These are phyloP conservation scores for Nestor notabilis DNA, from an alignment of 2,113 vertebrate genomes.

Conservation along the genomic window DNA sequence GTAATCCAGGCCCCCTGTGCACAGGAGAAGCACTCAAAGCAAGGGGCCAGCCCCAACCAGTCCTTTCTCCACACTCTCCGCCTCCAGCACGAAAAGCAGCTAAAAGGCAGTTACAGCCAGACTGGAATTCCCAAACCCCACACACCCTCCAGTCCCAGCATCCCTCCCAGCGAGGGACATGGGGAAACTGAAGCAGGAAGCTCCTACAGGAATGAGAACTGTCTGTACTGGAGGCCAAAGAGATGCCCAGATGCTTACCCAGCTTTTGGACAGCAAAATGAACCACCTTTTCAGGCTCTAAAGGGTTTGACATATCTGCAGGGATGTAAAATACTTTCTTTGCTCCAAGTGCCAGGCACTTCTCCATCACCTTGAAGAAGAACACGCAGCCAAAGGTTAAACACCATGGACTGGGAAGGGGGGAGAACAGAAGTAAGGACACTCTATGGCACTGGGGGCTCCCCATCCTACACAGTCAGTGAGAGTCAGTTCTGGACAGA, in stretches of 20 bases:
- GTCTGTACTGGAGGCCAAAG: neutral
- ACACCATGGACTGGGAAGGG: neutral
- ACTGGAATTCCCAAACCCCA: neutral
- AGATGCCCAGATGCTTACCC: conserved; percentile 59
- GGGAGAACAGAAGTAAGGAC: neutral
- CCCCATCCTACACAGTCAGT: neutral
- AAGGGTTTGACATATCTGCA: conserved; percentile 82
- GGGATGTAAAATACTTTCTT: conserved; percentile 78
- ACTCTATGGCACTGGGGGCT: neutral
- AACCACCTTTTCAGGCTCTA: conserved; percentile 78
- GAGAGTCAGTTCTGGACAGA: neutral
- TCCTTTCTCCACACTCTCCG: neutral
- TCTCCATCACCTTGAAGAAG: conserved; percentile 79
- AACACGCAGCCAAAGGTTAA: neutral
- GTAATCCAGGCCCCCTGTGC: conserved; percentile 83
- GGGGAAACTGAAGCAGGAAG: neutral
- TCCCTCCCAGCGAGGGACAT: neutral
- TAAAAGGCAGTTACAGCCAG: neutral
- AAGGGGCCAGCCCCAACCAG: neutral
- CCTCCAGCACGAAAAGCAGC: neutral
- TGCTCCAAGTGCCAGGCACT: conserved; percentile 82
- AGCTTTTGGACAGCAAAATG: conserved; percentile 82
- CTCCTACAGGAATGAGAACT: neutral
- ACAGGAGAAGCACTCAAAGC: neutral
- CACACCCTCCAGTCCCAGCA: neutral